Conservation (phyloP, 53 echinoderm and acorn worm genomes). For the Hippasteria phrygiana region DNA sequence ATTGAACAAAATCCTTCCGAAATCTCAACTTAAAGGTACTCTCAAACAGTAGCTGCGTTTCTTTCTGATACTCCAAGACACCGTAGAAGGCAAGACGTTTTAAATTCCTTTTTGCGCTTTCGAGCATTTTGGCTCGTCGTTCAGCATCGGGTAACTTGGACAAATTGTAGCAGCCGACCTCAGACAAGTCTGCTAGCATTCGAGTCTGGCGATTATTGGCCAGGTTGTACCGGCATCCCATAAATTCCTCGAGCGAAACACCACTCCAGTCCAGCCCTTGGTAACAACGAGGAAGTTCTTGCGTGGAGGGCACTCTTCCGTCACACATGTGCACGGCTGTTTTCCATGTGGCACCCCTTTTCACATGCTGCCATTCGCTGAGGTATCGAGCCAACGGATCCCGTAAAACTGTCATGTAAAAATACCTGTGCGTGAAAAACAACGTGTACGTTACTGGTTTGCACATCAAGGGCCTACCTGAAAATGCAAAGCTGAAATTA, state of each 20-base stretch:
- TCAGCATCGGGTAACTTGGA: slow-evolving; percentile 71
- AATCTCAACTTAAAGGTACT: slow-evolving; percentile 85
- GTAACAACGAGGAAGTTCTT: slow-evolving; percentile 81
- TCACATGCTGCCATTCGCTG: slow-evolving; percentile 95
- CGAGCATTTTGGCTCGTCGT: slow-evolving; percentile 72
- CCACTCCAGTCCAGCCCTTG: slow-evolving; percentile 75
- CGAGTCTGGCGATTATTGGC: slow-evolving; percentile 90
- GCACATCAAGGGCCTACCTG: no score
- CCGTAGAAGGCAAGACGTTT: slow-evolving; percentile 84
- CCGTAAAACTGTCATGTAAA: slow-evolving; percentile 90
- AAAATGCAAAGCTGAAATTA: no score
- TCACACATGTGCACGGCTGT: slow-evolving; percentile 86
- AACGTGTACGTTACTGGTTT: no score
- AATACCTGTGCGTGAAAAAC: slow-evolving; percentile 77
- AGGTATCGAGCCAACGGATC: slow-evolving; percentile 82
- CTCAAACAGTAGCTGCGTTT: slow-evolving; percentile 91
- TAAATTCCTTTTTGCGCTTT: slow-evolving; percentile 86
- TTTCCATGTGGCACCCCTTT: slow-evolving; percentile 94
- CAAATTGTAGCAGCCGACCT: slow-evolving; percentile 87
- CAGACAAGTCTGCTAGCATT: slow-evolving; percentile 89
- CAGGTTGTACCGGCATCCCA: slow-evolving; percentile 82
- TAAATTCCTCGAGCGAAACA: slow-evolving; percentile 83
- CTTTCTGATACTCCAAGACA: slow-evolving; percentile 84
- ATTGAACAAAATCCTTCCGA: slow-evolving; percentile 70
- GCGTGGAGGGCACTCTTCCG: slow-evolving; percentile 65